Evolutionary conservation across 2,888 invertebrate species (phyloP).

Genomic region (Onchidella celtica): DNA sequence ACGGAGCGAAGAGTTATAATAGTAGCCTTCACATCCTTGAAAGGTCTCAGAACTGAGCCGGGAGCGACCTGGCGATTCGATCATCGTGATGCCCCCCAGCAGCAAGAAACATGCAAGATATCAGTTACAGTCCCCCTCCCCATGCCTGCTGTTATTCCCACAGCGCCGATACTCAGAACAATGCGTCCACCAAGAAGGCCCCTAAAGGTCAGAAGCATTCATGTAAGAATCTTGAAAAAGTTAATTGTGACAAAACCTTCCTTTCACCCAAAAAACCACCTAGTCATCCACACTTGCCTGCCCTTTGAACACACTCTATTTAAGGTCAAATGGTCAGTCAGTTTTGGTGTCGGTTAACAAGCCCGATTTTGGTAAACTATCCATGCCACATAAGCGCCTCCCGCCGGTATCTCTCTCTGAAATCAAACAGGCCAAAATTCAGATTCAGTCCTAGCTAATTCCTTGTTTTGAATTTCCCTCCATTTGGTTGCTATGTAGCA

Average conservation of each 20-base stretch:
- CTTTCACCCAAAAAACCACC: neutral
- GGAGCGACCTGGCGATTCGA: no score
- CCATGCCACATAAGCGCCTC: neutral
- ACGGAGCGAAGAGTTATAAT: slow-evolving; percentile 1
- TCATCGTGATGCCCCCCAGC: neutral
- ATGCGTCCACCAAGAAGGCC: slow-evolving; percentile 9
- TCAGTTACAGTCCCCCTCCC: neutral
- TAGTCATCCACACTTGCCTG: neutral
- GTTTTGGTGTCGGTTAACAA: no score
- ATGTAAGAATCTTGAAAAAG: no score
- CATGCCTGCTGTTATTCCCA: neutral
- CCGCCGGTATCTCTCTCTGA: neutral
- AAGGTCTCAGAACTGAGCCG: neutral
- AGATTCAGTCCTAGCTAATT: no score
- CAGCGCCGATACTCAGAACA: neutral
- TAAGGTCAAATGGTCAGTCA: no score
- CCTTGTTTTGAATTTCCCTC: slow-evolving; percentile 48
- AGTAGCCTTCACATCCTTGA: slow-evolving; percentile 2
- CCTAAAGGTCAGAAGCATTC: neutral
- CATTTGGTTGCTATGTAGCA: slow-evolving; percentile 48
- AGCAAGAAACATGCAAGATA: slow-evolving; percentile 9
- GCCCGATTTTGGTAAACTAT: no score
- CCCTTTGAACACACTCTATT: no score
- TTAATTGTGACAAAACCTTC: no score
- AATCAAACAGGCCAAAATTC: no score